Percentiles rank a stretch among this genome's conserved stretches.
These are phyloP conservation scores for Prochilodus magdalenae DNA, from an alignment of 2,113 vertebrate genomes.

Conservation along the genomic window DNA sequence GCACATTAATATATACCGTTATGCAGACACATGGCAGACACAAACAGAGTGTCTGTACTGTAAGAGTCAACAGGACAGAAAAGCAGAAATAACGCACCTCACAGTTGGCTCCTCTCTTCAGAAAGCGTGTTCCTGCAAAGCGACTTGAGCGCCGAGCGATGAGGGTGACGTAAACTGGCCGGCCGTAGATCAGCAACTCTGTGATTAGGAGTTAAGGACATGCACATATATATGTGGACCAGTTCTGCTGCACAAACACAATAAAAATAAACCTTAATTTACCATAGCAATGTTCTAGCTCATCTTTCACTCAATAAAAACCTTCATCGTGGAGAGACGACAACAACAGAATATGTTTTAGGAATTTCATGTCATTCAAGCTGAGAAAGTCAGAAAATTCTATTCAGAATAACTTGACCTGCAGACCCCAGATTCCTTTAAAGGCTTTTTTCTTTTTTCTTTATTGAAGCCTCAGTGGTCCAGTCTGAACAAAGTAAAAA, in stretches of 20 bases:
- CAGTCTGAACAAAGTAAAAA: too few relatives aligned
- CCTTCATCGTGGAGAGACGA: too few relatives aligned
- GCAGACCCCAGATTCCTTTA: background rate
- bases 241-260: background rate
- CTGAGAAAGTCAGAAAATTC: too few relatives aligned
- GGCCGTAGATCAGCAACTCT: slow-evolving; percentile 95
- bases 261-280: too few relatives aligned
- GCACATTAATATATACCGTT: background rate
- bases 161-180: slow-evolving; percentile 93
- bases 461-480: background rate
- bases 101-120: slow-evolving; percentile 96
- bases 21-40: background rate
- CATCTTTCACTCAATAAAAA: too few relatives aligned
- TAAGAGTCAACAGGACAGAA: slow-evolving; percentile 47
- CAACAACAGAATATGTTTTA: background rate
- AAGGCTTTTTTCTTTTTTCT: background rate
- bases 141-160: slow-evolving; percentile 96
- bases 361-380: background rate
- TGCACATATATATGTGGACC: background rate
- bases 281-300: too few relatives aligned
- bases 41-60: too few relatives aligned
- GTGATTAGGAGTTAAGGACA: slow-evolving; percentile 76
- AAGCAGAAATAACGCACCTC: slow-evolving; percentile 79
- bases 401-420: too few relatives aligned
- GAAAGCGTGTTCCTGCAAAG: slow-evolving; percentile 96